Conservation (phyloP, 1,140 invertebrate species). For the Proctacanthus coquilletti region DNA sequence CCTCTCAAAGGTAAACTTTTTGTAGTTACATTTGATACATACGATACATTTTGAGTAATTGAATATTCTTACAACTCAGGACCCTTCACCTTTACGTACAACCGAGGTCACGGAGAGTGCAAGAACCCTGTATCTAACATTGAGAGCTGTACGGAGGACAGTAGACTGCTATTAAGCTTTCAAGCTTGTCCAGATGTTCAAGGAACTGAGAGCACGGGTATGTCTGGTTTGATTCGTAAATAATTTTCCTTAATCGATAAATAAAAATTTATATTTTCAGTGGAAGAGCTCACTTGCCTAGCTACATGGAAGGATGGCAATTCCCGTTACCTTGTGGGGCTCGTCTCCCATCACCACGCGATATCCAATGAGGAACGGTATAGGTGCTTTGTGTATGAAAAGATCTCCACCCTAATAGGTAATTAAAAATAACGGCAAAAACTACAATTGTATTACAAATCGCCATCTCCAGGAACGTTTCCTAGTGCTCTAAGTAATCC, state of each 20-base stretch:
- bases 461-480: conserved; percentile 1
- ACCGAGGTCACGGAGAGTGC: conserved; percentile 68
- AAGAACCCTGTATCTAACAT: conserved; percentile 66
- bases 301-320: conserved; percentile 82
- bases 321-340: conserved; percentile 69
- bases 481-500: conserved; percentile 17
- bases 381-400: conserved; percentile 83
- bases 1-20: conserved; percentile 47
- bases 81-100: conserved; percentile 38
- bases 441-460: background rate
- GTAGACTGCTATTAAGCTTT: conserved; percentile 67
- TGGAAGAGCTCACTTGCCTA: conserved; percentile 71
- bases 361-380: conserved; percentile 82
- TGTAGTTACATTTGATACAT: conserved; percentile 2
- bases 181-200: conserved; percentile 82
- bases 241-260: background rate
- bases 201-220: conserved; percentile 69
- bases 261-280: conserved; percentile 34
- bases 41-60: background rate
- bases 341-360: conserved; percentile 55
- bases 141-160: conserved; percentile 80
- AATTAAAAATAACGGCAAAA: conserved; percentile 1
- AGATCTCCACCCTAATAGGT: conserved; percentile 34
- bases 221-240: conserved; percentile 11
- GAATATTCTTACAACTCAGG: conserved; percentile 11